A percentile compares a stretch with the other conserved stretches of the same genome.
Conservation (phyloP, 1,140 invertebrate genomes). For the Bombus cullumanus region DNA sequence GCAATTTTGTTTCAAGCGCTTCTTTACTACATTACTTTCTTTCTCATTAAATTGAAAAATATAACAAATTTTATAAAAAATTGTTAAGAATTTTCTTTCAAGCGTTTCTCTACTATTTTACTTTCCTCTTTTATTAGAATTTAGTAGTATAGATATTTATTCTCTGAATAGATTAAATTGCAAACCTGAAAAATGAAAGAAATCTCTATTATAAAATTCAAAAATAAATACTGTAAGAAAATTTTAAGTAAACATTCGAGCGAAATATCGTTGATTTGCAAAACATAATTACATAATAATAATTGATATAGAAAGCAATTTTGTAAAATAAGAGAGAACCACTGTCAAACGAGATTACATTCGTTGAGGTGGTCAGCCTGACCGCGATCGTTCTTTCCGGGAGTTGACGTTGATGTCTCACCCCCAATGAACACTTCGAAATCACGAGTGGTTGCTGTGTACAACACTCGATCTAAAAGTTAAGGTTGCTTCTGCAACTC, state of each 20-base stretch:
- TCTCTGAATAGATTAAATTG: not conserved
- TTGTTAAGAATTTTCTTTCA: too few species aligned
- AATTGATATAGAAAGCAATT: not conserved
- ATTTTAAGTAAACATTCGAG: too few species aligned
- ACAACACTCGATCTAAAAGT: constrained; percentile 14
- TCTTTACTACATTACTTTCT: too few species aligned
- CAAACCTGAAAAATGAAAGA: too few species aligned
- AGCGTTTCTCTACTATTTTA: too few species aligned
- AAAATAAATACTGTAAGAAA: too few species aligned
- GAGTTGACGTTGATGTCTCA: constrained; percentile 64
- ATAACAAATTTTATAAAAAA: too few species aligned
- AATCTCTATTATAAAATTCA: too few species aligned
- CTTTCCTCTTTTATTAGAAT: not conserved
- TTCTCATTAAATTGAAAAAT: too few species aligned
- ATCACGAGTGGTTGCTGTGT: constrained; percentile 37
- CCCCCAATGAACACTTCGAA: constrained; percentile 54
- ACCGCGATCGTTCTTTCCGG: constrained; percentile 65
- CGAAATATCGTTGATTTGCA: not conserved
- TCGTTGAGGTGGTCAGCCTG: constrained; percentile 61
- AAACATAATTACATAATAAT: not conserved
- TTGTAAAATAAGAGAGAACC: constrained; percentile 54
- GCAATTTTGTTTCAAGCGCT: too few species aligned
- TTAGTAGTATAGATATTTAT: not conserved
- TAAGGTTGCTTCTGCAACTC: not conserved
- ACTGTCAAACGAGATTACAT: constrained; percentile 72